Conservation (phyloP, 2,888 invertebrate species). For the Leucozona laternaria region DNA sequence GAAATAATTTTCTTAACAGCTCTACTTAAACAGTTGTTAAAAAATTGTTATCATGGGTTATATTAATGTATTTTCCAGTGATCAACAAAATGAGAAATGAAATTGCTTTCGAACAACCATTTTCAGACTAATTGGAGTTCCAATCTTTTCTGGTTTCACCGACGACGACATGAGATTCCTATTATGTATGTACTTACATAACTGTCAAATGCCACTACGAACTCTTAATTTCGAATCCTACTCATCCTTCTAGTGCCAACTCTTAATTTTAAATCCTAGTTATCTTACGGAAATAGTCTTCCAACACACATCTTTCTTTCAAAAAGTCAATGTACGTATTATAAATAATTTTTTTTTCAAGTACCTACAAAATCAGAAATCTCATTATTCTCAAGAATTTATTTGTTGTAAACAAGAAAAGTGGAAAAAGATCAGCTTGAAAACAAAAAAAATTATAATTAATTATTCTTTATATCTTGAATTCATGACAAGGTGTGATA, state of each 20-base stretch:
- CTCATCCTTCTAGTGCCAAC: neutral
- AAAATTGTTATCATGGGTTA: too few relatives aligned
- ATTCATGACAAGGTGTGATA: conserved; percentile 13
- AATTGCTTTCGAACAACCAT: too few relatives aligned
- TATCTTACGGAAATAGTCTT: neutral
- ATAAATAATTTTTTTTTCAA: conserved; percentile 15
- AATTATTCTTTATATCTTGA: too few relatives aligned
- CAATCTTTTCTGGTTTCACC: too few relatives aligned
- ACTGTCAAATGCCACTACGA: too few relatives aligned
- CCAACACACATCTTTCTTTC: neutral
- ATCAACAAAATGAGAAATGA: too few relatives aligned
- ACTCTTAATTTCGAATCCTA: neutral
- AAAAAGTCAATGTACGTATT: neutral
- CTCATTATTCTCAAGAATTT: neutral
- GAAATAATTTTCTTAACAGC: too few relatives aligned
- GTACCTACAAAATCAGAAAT: neutral
- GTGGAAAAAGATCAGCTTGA: neutral
- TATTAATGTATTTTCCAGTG: too few relatives aligned
- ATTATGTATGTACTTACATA: too few relatives aligned
- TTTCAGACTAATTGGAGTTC: too few relatives aligned
- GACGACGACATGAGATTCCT: too few relatives aligned
- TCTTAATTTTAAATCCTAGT: neutral
- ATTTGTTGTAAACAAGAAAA: neutral
- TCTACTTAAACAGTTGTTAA: too few relatives aligned
- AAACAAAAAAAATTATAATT: neutral